Base-by-base conservation (phyloP, 2,888 invertebrate genomes). In the Nomada hirtipes region DNA sequence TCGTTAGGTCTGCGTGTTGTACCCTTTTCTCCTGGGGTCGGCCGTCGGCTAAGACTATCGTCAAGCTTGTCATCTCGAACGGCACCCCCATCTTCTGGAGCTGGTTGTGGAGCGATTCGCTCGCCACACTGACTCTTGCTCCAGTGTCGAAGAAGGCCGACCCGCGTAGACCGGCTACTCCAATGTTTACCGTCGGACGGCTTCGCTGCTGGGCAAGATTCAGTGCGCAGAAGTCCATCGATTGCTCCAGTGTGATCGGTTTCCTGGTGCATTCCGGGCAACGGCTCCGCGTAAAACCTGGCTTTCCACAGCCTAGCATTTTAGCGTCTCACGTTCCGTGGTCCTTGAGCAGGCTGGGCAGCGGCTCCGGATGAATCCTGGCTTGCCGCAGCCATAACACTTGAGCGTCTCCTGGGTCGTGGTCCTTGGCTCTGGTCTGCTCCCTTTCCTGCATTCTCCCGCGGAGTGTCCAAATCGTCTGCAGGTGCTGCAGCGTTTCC, bases 81-180 rank as follows among this genome's bases (percentile, higher is more conserved):
- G 2, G 13, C 2, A n/a, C n/a, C 10, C 63, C 50, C 2, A 36
- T 57, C 1, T n/a, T 4, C 0, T 11, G 2, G 0, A 76, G 55
- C 0, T 47, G 42, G 4, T 50, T 18, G 10, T 50, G 50, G 29
- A 29, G 29, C 0, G 29, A 29, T 29, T 29, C 4, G 29, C 29
- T 29, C 29, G 29, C 29, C 29, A 76, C 47, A 10, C 63, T 69
- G 10, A 42, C 15, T 9, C 57, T 70, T 0, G 76, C 76, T 2
- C 47, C 57, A 0, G 63, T 76, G 13, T 70, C 76, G 1, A 76
- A 26, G 0, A 69, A 47, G 0, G 69, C 29, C 23, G 50, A 0
- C 23, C 61, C 20, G 11, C 3, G 2, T 18, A 23, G 15, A 23
- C 68, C 68, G 11, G 36, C 3, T 9, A 61, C 42, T 1, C 15